phyloP scores from a whole-genome alignment of 2,113 vertebrate species.

The Sinocyclocheilus rhinocerous region DNA sequence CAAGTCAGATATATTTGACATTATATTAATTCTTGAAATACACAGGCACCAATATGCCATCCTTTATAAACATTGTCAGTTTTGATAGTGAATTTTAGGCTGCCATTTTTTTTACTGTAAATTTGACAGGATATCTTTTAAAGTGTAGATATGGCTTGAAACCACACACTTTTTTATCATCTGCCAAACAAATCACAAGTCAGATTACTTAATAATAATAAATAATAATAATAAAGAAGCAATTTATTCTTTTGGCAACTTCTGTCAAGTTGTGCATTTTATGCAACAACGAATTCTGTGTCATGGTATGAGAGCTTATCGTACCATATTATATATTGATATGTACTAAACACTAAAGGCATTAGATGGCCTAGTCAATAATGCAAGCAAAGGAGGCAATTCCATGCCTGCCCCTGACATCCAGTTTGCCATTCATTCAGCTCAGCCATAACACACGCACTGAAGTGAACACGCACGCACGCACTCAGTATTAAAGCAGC shows the following conservation, averaged over 20 bases:
- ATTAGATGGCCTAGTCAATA: background rate
- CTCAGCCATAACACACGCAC: slow-evolving; percentile 7
- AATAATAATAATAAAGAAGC: background rate
- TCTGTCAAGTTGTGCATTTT: background rate
- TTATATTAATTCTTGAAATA: too few relatives aligned
- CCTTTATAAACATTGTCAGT: too few relatives aligned
- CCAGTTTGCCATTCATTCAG: slow-evolving; percentile 21
- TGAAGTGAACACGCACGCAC: slow-evolving; percentile 29
- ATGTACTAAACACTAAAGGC: background rate
- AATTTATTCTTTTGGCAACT: background rate
- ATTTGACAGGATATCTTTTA: background rate
- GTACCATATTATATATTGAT: background rate
- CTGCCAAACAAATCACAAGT: background rate
- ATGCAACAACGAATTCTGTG: background rate
- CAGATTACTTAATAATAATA: background rate
- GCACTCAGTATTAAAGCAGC: slow-evolving; percentile 34
- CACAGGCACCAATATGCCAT: too few relatives aligned
- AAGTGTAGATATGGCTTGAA: background rate
- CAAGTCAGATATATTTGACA: background rate
- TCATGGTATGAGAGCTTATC: background rate
- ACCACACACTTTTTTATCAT: background rate
- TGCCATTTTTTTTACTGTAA: background rate
- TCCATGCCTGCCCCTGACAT: background rate
- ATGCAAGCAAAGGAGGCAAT: background rate
- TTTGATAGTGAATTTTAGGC: too few relatives aligned